Base-by-base conservation (phyloP, 2,113 vertebrate genomes). In the Scomber japonicus region DNA sequence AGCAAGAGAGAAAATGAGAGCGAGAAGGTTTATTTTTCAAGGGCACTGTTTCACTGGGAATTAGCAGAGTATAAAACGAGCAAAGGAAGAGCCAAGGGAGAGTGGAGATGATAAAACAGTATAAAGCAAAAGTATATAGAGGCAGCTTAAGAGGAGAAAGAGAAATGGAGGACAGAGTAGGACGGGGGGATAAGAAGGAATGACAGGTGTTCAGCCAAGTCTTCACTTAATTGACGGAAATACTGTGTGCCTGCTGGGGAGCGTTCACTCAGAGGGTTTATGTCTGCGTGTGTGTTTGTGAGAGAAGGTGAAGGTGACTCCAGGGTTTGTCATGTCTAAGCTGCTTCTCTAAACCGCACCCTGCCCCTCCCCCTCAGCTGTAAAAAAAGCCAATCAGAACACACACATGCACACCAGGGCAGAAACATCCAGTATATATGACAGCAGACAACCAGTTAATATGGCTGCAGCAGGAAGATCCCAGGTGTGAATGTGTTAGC, bases 301-400 rank as follows among this genome's bases (percentile, higher is more conserved):
- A n/a, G 62, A 31, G 31, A 73, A 69, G 84, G 56, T 89, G 86
- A 92, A 89, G 85, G 87, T 92, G 86, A 91, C 87, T 91, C 49
- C 13, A 50, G 76, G 80, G 69, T 82, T 83, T 15, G 2, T 86
- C 77, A 78, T 76, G 49, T 78, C 65, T 80, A 73, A 85, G 77
- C 83, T 78, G 83, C 50, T 76, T 72, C 77, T 83, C 57, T 83
- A 54, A 82, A 83, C 62, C 35, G 21, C 56, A 67, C 27, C 73
- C 56, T 5, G 19, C 63, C 65, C 73, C 62, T 53, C 75, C 51
- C 50, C 67, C 54, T 24, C 15, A 3, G 56, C 72, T 83, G 57
- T 51, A 21, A 50, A 75, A 75, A 64, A 31, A 70, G 63, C 86
- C 84, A 87, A 85, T 84, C 77, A 79, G 59, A 71, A 65, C 30